Evolutionary conservation across 2,888 invertebrate genomes (phyloP).

Genomic region (Tetragnatha montana): DNA sequence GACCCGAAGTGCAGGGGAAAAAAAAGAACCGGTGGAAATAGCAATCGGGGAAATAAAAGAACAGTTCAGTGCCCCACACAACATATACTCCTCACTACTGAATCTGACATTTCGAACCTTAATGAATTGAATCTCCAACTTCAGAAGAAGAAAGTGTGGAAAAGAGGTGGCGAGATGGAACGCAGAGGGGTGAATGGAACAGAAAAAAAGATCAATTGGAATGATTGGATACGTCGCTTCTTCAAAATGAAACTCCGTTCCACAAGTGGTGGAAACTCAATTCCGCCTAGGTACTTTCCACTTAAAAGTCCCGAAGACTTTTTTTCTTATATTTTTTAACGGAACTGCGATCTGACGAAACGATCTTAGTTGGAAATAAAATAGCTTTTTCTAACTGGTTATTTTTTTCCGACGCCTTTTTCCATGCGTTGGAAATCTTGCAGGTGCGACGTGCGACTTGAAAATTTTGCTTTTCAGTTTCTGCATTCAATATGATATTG

Average conservation of each 20-base stretch:
- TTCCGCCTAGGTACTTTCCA: conserved; percentile 59
- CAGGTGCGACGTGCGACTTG: too few relatives aligned
- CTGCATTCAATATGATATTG: too few relatives aligned
- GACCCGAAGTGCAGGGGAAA: background rate
- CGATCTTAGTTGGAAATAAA: conserved; percentile 55
- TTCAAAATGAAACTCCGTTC: conserved; percentile 64
- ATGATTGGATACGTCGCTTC: conserved; percentile 61
- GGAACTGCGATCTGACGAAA: conserved; percentile 26
- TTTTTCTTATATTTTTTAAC: conserved; percentile 30
- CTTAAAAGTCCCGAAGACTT: conserved; percentile 46
- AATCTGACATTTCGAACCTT: conserved; percentile 56
- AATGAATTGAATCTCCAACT: conserved; percentile 67
- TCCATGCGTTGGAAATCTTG: background rate
- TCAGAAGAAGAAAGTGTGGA: conserved; percentile 36
- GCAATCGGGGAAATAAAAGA: conserved; percentile 20
- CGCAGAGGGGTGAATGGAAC: background rate
- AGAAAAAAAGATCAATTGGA: conserved; percentile 61
- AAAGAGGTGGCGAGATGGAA: conserved; percentile 10
- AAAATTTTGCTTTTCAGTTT: too few relatives aligned
- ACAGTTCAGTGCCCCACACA: conserved; percentile 29
- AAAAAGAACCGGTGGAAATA: background rate
- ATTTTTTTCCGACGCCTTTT: conserved; percentile 7
- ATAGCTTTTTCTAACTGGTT: conserved; percentile 28
- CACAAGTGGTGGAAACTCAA: conserved; percentile 68
- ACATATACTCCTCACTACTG: conserved; percentile 50